Percentiles rank a stretch among this genome's conserved stretches.
Evolutionary conservation across 2,113 vertebrate genomes (phyloP).

Genomic region (Thymallus thymallus): DNA sequence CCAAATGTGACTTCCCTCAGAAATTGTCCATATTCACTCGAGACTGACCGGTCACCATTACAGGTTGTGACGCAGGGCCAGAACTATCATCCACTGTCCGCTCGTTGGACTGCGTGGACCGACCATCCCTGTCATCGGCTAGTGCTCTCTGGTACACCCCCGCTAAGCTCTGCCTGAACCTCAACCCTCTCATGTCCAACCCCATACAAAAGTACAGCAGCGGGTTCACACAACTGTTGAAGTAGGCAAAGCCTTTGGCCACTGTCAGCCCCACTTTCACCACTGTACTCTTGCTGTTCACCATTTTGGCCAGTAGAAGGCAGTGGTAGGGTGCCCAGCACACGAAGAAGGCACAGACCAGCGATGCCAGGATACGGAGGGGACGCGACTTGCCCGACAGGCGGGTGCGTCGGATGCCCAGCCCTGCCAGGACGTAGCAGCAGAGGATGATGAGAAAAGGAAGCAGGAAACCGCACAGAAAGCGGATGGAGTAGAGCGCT

Average conservation of each 20-base stretch:
- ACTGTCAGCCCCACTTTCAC: conserved; percentile 64
- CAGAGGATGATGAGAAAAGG: conserved; percentile 70
- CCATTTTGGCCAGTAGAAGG: conserved; percentile 71
- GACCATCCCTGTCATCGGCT: conserved; percentile 46
- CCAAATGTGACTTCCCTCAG: neutral
- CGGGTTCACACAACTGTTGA: conserved; percentile 80
- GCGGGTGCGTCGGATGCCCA: conserved; percentile 63
- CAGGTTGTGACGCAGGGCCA: neutral
- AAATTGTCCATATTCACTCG: neutral
- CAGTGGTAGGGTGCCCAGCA: conserved; percentile 79
- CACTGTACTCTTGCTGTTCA: conserved; percentile 45
- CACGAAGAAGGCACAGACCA: conserved; percentile 75
- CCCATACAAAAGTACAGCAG: conserved; percentile 79
- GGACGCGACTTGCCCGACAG: conserved; percentile 58
- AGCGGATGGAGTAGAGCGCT: conserved; percentile 61
- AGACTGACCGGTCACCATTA: neutral
- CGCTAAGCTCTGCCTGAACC: conserved; percentile 50
- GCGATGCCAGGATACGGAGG: conserved; percentile 57
- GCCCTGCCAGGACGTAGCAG: conserved; percentile 62
- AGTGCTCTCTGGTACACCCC: conserved; percentile 60
- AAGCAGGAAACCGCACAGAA: conserved; percentile 72
- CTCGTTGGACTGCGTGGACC: conserved; percentile 32
- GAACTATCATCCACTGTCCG: conserved; percentile 47
- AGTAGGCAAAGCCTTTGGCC: conserved; percentile 67
- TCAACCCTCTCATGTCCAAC: conserved; percentile 45